Percentiles rank a stretch among this genome's conserved stretches.
phyloP scores from a whole-genome alignment of 2,113 vertebrate genomes.

The Mormyrus iriodes region DNA sequence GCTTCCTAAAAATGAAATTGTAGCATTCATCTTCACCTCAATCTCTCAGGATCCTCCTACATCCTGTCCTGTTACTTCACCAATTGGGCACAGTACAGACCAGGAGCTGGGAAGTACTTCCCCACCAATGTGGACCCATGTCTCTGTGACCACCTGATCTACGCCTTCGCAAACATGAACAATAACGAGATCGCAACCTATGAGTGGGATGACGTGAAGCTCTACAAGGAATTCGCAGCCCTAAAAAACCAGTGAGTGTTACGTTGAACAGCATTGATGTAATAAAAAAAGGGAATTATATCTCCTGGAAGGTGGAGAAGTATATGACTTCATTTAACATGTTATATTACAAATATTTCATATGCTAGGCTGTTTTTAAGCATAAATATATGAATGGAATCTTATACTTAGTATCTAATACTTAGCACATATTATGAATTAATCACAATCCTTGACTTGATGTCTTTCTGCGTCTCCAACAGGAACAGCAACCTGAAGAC shows the following conservation, averaged over 20 bases:
- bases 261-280: too few species aligned
- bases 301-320: background rate
- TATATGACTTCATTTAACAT: too few species aligned
- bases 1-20: background rate
- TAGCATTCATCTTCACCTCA: background rate
- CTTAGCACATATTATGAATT: background rate
- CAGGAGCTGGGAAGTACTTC: conserved; percentile 55
- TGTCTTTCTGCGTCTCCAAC: conserved; percentile 3
- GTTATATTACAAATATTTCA: too few species aligned
- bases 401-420: too few species aligned
- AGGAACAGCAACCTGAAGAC: conserved; percentile 61
- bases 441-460: background rate
- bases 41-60: conserved; percentile 48
- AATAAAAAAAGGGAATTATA: background rate
- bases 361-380: background rate
- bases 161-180: conserved; percentile 56
- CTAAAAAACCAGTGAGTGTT: conserved; percentile 57
- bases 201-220: conserved; percentile 54
- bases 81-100: conserved; percentile 60
- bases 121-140: conserved; percentile 55
- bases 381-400: too few species aligned
- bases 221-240: conserved; percentile 54
- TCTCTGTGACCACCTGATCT: conserved; percentile 61
- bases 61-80: conserved; percentile 59
- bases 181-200: conserved; percentile 51